Evolutionary conservation across 2,113 vertebrate genomes (phyloP).

Genomic region (Solenodon paradoxus): DNA sequence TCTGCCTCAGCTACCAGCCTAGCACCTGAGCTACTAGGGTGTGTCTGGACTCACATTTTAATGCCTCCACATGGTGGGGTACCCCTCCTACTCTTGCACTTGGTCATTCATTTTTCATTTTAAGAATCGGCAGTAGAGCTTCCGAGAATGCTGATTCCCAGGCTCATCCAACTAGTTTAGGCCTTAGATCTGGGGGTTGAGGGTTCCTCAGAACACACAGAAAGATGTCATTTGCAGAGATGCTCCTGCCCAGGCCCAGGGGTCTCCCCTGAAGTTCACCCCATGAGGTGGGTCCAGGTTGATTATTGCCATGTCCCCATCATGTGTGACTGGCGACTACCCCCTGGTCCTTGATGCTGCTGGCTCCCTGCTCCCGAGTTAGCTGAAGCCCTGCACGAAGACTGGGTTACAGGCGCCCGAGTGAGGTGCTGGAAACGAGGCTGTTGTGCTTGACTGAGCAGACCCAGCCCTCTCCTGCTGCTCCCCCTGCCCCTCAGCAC

Average conservation of each 20-base stretch:
- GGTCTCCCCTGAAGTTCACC: background rate
- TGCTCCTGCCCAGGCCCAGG: background rate
- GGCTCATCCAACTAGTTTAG: background rate
- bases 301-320: too few relatives aligned
- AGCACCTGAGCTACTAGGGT: too few relatives aligned
- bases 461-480: constrained; percentile 69
- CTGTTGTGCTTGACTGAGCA: constrained; percentile 74
- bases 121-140: background rate
- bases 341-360: background rate
- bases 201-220: background rate
- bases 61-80: background rate
- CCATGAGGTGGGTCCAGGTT: too few relatives aligned
- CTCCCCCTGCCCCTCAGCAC: constrained; percentile 50
- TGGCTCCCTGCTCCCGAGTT: constrained; percentile 73
- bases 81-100: background rate
- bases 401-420: constrained; percentile 80
- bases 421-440: constrained; percentile 79
- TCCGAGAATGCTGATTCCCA: background rate
- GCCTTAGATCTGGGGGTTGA: background rate
- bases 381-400: too few relatives aligned
- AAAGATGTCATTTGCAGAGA: background rate
- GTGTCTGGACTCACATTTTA: background rate
- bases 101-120: background rate
- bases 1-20: too few relatives aligned
- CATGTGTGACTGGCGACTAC: constrained; percentile 38